Evolutionary conservation across 2,888 invertebrate species (phyloP).

Genomic region (Ganaspis brasiliensis): DNA sequence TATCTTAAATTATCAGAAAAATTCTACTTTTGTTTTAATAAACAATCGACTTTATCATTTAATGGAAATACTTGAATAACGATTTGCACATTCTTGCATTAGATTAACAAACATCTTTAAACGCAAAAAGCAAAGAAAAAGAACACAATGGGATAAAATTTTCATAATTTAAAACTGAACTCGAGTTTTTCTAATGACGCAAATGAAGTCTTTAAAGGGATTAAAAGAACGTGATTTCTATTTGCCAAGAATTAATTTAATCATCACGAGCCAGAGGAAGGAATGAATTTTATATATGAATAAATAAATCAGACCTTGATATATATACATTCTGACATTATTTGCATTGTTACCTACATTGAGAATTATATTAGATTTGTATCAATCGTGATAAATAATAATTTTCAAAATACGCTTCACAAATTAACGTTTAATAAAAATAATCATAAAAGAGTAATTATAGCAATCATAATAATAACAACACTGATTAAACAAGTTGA

Average conservation of each 20-base stretch:
- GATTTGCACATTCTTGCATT: no score
- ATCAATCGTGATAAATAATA: neutral
- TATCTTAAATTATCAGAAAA: no score
- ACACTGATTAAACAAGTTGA: no score
- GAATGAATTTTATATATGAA: neutral
- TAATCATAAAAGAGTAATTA: no score
- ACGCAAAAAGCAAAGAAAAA: no score
- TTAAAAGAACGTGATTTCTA: neutral
- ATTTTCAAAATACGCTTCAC: no score
- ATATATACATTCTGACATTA: neutral
- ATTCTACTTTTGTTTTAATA: no score
- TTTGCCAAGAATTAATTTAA: conserved; percentile 31
- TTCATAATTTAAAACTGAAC: neutral
- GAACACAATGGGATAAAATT: neutral
- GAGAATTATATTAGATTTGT: neutral
- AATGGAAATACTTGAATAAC: no score
- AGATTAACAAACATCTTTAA: no score
- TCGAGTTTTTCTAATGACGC: conserved; percentile 10
- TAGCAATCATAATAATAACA: no score
- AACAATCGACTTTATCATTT: no score
- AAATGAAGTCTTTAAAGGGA: conserved; percentile 1
- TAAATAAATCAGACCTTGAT: neutral
- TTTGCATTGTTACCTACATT: neutral
- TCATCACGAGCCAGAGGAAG: neutral
- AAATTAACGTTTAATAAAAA: no score